Evolutionary conservation across 35 echinoderm and acorn worm genomes (phyloP).

Genomic region (Lytechinus pictus): DNA sequence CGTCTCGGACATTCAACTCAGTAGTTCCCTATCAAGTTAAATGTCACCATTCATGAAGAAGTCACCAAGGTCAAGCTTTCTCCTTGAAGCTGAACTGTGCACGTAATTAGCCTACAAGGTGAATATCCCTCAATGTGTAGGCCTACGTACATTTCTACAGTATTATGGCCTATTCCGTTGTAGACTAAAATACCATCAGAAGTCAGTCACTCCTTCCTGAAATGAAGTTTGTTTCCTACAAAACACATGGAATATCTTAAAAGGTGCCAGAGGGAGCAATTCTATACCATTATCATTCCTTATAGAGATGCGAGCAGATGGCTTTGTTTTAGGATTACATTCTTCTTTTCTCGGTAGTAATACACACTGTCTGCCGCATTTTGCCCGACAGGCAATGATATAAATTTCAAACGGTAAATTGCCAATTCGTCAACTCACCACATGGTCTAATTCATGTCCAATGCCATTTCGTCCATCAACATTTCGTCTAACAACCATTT

Average conservation of each 20-base stretch:
- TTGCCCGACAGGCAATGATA: no score
- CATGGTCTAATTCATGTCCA: no score
- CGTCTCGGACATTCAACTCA: background rate
- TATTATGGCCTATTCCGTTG: background rate
- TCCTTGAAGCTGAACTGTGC: background rate
- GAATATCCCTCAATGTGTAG: background rate
- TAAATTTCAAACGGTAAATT: no score
- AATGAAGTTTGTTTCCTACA: background rate
- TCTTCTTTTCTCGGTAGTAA: background rate
- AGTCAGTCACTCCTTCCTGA: background rate
- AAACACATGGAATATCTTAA: background rate
- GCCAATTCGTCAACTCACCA: no score
- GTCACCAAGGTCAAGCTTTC: background rate
- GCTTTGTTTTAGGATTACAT: background rate
- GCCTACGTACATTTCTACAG: background rate
- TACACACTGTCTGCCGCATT: background rate
- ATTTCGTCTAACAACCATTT: no score
- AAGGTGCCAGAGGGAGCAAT: background rate
- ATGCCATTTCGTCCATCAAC: no score
- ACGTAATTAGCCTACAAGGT: background rate
- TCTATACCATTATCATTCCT: background rate
- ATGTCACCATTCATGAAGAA: background rate
- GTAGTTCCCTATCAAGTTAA: background rate
- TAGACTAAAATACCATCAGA: background rate
- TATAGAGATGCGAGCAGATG: background rate